Evolutionary conservation across 2,888 invertebrate genomes (phyloP), one percentile per base, ranked within the genome.

Genomic region (Eremobia ochroleuca): DNA sequence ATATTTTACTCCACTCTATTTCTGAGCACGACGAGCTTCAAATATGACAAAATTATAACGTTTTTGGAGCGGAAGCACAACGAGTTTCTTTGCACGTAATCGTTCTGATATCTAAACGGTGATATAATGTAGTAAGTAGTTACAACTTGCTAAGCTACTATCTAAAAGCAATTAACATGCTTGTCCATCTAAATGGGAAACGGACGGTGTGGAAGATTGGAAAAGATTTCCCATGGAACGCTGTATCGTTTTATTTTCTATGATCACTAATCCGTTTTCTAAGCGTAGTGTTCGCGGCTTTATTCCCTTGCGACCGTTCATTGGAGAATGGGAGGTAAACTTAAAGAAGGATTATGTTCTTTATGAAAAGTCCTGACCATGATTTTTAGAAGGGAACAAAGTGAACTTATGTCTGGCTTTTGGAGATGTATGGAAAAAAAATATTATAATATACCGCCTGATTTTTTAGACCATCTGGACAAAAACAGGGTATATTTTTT

Each of bases 161-260:
- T 85, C 79, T 73, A 77, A 85, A 87, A 82, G 79, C 71, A 85
- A 79, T 85, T 78, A 87, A 73, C 52, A 71, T 52, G 73, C 85
- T 72, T 72, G 73, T 74, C 58, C 73, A 64, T 87, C 75, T 73
- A 76, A 73, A 76, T 66, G 67, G 76, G 75, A 76, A 75, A 74
- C 67, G 72, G 75, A 77, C 75, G 65, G 64, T 64, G 83, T 64
- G 55, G 75, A 73, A 79, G 83, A 87, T 86, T 78, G 79, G 72
- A 86, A 86, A 86, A 87, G 74, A 84, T 84, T 87, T 87, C 84
- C 84, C 85, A 84, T 87, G 80, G 75, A 84, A 49, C 73, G 59
- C 62, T 43, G n/a, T 64, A 67, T 55, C 70, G 70, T 83, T 72
- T 74, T 86, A 79, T 74, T 69, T 72, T 72, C 46, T 73, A 77